Evolutionary conservation across 2,888 invertebrate species (phyloP), one percentile per base, ranked within the genome.

Genomic region (Leucophenga maculata): DNA sequence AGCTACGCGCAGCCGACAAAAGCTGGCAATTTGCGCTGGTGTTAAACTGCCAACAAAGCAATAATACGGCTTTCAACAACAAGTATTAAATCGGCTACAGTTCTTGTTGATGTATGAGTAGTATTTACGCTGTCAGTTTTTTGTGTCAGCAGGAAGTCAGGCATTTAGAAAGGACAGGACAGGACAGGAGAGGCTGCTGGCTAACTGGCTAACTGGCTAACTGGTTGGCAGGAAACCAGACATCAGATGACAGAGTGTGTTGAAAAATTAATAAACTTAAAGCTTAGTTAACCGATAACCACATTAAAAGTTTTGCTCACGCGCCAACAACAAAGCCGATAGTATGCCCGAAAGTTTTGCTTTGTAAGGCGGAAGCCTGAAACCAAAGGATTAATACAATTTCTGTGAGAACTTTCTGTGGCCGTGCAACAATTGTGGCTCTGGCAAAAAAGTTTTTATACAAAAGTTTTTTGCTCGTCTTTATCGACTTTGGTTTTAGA

Each of bases 1-100:
- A 26, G 26, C 26, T 26, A 26, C 26, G 26, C 26, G 26, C 26
- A 26, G 26, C 4, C 26, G 26, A 3, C 14, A 13, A 22, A 68
- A 52, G 68, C 69, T 62, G 71, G 70, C 67, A 76, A 77, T 76
- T 77, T 77, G 68, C 72, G 69, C 67, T 57, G 39, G 8, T 39
- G 8, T 11, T 8, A 50, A 50, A 50, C 14, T n/a, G 14, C 6
- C 14, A 50, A 18, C n/a, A 50, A 50, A 75, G 76, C 77, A 77
- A 77, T 76, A 75, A 76, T 70, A 72, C 9, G 73, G 11, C 8
- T 39, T 39, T 39, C 8, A 8, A 39, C 9, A 11, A 39, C 8
- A 39, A 39, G 39, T 39, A 1, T 39, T 39, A 39, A 39, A 39
- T 39, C 39, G 39, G 39, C 11, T 39, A 39, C 39, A 11, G 1